phyloP scores from a whole-genome alignment of 2,113 vertebrate species.

The Puma concolor region DNA sequence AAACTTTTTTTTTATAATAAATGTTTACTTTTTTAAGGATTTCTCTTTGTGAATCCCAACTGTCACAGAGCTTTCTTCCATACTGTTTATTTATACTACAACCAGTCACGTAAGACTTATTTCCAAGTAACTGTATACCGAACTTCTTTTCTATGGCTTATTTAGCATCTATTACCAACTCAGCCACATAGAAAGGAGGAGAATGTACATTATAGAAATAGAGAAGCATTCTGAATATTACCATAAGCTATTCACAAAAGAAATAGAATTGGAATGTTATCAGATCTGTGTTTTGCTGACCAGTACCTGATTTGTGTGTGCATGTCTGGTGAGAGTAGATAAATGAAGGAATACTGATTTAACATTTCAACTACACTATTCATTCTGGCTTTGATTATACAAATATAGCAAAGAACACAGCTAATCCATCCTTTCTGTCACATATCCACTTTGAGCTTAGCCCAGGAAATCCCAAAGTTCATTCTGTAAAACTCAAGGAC shows the following conservation, averaged over 20 bases:
- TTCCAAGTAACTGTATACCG: not conserved
- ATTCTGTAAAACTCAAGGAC: not conserved
- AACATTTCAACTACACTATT: not conserved
- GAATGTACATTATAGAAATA: not conserved
- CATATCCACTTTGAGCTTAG: not conserved
- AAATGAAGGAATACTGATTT: not conserved
- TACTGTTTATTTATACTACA: constrained; percentile 13
- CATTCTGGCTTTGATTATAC: constrained; percentile 14
- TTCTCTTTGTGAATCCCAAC: constrained; percentile 36
- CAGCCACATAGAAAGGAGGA: not conserved
- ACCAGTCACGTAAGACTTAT: not conserved
- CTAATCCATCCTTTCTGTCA: not conserved
- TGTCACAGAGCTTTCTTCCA: not conserved
- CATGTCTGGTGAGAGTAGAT: constrained; percentile 4
- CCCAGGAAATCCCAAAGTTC: constrained; percentile 19
- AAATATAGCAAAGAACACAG: not conserved
- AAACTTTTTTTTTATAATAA: constrained; percentile 26
- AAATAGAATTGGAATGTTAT: not conserved
- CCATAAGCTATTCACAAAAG: not conserved
- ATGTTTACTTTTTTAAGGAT: not conserved
- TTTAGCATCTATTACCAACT: constrained; percentile 16
- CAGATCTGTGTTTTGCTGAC: not conserved
- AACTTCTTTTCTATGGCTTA: not conserved
- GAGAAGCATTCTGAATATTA: not conserved
- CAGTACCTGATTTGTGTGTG: not conserved